Evolutionary conservation across 2,113 vertebrate genomes (phyloP).

Genomic region (Tylochromis polylepis): DNA sequence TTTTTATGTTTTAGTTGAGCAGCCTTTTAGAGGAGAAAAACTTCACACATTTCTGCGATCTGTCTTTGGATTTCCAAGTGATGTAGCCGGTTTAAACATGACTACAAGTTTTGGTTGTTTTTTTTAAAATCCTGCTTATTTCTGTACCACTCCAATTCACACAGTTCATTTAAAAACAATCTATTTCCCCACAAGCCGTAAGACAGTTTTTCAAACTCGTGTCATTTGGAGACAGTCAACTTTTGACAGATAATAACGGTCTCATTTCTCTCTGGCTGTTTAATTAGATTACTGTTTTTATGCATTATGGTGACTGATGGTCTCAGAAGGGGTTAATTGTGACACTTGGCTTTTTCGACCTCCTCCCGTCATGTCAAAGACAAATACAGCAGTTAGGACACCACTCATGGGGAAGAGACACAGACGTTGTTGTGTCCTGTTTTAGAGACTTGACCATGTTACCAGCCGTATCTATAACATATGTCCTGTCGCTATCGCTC

Average conservation of each 20-base stretch:
- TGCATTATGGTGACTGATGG: conserved; percentile 53
- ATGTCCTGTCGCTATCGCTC: neutral
- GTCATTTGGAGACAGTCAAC: conserved; percentile 2
- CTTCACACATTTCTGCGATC: neutral
- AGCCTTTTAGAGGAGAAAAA: neutral
- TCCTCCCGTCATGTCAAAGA: conserved; percentile 29
- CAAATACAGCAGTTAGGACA: conserved; percentile 9
- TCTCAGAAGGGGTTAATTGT: conserved; percentile 55
- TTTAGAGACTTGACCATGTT: neutral
- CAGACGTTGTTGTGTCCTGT: conserved; percentile 1
- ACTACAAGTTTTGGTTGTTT: too few relatives aligned
- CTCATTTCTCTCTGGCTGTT: conserved; percentile 33
- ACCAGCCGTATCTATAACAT: neutral
- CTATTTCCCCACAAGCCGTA: neutral
- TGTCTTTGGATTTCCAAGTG: neutral
- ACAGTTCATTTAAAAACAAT: neutral
- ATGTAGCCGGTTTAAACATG: neutral
- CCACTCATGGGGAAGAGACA: neutral
- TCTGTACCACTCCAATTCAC: neutral
- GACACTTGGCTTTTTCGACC: conserved; percentile 55
- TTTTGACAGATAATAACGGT: conserved; percentile 15
- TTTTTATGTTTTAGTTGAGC: neutral
- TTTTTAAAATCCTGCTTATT: neutral
- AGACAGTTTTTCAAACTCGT: neutral
- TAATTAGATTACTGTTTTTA: conserved; percentile 49